Evolutionary conservation across 2,888 invertebrate species (phyloP).

Genomic region (Ptychoptera albimana): DNA sequence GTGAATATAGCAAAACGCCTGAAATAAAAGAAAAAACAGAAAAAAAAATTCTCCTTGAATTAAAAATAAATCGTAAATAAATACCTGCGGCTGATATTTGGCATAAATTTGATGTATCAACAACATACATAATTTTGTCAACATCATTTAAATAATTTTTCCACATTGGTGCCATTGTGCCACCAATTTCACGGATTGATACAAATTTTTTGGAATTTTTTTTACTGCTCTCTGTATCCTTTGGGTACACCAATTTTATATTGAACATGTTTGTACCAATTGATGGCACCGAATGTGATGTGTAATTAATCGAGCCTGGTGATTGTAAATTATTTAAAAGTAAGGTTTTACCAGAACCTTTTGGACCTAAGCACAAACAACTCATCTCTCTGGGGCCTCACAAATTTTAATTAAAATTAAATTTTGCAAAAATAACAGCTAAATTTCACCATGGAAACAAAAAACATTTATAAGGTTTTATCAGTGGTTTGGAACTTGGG

Average conservation of each 20-base stretch:
- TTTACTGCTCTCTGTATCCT: constrained; percentile 8
- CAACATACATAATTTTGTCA: constrained; percentile 59
- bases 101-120: constrained; percentile 71
- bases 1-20: constrained; percentile 61
- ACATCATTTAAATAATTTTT: constrained; percentile 51
- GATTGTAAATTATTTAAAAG: constrained; percentile 58
- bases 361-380: constrained; percentile 60
- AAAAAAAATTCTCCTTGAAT: too few relatives aligned
- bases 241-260: constrained; percentile 32
- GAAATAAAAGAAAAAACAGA: constrained; percentile 36
- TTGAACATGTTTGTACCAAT: constrained; percentile 63
- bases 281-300: constrained; percentile 63
- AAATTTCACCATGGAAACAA: too few relatives aligned
- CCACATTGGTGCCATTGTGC: constrained; percentile 71
- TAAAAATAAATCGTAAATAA: too few relatives aligned
- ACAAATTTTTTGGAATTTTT: constrained; percentile 32
- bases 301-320: constrained; percentile 51
- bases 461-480: too few relatives aligned
- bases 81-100: constrained; percentile 65
- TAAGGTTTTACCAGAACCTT: constrained; percentile 67
- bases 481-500: too few relatives aligned
- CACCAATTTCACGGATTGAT: constrained; percentile 58
- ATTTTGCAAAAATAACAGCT: background rate
- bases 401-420: background rate
- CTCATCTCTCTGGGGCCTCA: constrained; percentile 15